Percentiles rank a stretch among this genome's conserved stretches.
These are phyloP conservation scores for Enteromius unitaeniatus DNA, from an alignment of 2,797 vertebrate species.

Conservation along the genomic window DNA sequence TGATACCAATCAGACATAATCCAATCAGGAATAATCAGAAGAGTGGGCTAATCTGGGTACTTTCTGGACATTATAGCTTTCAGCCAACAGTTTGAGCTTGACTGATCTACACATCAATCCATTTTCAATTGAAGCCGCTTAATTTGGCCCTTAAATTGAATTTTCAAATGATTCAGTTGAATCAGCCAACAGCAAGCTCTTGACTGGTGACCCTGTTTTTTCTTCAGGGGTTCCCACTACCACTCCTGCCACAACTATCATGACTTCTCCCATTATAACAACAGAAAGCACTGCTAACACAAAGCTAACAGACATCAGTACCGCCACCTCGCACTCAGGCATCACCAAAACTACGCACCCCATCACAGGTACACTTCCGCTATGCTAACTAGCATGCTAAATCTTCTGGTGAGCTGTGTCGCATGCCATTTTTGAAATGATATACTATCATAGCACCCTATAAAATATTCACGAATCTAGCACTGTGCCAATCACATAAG, in stretches of 20 bases:
- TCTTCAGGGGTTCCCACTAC: slow-evolving; percentile 71
- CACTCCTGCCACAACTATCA: slow-evolving; percentile 58
- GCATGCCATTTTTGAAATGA: background rate
- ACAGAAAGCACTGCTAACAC: slow-evolving; percentile 29
- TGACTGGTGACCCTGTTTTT: slow-evolving; percentile 60
- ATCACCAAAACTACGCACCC: background rate
- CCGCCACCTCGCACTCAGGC: background rate
- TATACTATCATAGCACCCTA: background rate
- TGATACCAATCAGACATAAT: no score
- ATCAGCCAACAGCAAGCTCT: slow-evolving; percentile 9
- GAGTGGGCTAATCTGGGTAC: background rate
- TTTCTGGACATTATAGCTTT: background rate
- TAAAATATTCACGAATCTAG: background rate
- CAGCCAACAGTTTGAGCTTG: background rate
- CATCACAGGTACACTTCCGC: slow-evolving; percentile 67
- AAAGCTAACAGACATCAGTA: slow-evolving; percentile 18
- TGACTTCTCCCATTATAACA: slow-evolving; percentile 11
- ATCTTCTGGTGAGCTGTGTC: background rate
- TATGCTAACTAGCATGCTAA: background rate
- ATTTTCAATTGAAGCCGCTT: background rate
- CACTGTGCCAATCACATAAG: background rate
- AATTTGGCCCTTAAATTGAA: slow-evolving; percentile 2
- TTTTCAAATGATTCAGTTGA: background rate
- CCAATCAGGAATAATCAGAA: background rate
- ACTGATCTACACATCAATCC: background rate